Evolutionary conservation across 1,140 invertebrate species (phyloP).

Genomic region (Centruroides sculpturatus): DNA sequence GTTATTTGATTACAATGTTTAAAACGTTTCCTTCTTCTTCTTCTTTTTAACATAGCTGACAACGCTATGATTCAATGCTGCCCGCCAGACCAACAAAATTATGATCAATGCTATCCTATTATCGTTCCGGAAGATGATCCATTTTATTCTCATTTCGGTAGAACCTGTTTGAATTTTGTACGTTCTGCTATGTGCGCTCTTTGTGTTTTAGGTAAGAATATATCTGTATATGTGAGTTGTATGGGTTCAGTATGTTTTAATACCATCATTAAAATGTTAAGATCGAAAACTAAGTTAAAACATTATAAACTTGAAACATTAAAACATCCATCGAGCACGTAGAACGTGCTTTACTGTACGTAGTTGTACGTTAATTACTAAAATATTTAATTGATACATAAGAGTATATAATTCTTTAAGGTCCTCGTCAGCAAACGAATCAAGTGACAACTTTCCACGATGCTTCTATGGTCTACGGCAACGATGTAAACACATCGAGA

Average conservation of each 20-base stretch:
- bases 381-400: too few species aligned
- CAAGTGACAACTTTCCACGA: slow-evolving; percentile 85
- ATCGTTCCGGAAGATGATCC: slow-evolving; percentile 22
- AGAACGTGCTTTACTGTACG: too few species aligned
- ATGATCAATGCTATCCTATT: slow-evolving; percentile 26
- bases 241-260: too few species aligned
- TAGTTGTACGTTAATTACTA: too few species aligned
- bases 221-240: background rate
- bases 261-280: too few species aligned
- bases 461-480: slow-evolving; percentile 61
- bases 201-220: slow-evolving; percentile 19
- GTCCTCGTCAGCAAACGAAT: slow-evolving; percentile 81
- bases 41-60: slow-evolving; percentile 8
- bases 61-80: slow-evolving; percentile 19
- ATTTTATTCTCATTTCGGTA: slow-evolving; percentile 20
- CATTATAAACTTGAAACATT: too few species aligned
- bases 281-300: too few species aligned
- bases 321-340: too few species aligned
- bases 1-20: too few species aligned
- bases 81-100: slow-evolving; percentile 3
- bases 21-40: too few species aligned
- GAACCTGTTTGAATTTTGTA: slow-evolving; percentile 27
- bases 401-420: slow-evolving; percentile 32
- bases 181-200: slow-evolving; percentile 19
- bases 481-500: slow-evolving; percentile 17